Evolutionary conservation across 2,888 invertebrate species (phyloP), one percentile per base, ranked within the genome.

Genomic region (Drosophila pseudotalamancana): DNA sequence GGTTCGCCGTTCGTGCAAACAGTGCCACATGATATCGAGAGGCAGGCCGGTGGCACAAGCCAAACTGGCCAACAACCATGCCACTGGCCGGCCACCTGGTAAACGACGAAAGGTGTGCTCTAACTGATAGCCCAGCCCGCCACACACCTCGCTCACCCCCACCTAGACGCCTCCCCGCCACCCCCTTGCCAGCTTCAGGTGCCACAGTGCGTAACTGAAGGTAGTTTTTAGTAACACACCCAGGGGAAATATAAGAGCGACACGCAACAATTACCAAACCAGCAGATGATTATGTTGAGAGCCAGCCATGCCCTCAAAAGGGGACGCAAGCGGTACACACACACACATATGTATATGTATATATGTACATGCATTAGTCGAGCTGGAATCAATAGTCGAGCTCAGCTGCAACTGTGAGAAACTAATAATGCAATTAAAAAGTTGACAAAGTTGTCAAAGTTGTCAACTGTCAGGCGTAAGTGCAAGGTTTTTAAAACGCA

Each of bases 351-450:
- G 0, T 27, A 16, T 11, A 6, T 56, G 21, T 46, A 11, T 18
- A 8, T 18, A 43, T n/a, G 16, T 11, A 27, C 9, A 25, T 25
- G 25, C 25, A 8, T 29, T 45, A 9, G 8, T 12, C 9, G 1
- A n/a, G 9, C 18, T 12, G 27, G 16, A 18, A 1, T 23, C 21
- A 23, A 8, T 18, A 12, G 25, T 25, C 29, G 16, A 32, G n/a
- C n/a, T n/a, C n/a, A 56, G 32, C 61, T 39, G 40, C 19, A 37
- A 45, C 84, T 59, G 63, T 80, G 72, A 77, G n/a, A 84, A 80
- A 81, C 81, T 77, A 81, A 81, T 84, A 81, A 80, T 80, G 80
- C 76, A 75, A 84, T 80, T 84, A 80, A 80, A 76, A 73, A 60
- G 63, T 75, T 75, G 72, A 75, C 79, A 80, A 77, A 69, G 72